Evolutionary conservation across 53 echinoderm and acorn worm genomes (phyloP).

Genomic region (Hippasteria phrygiana): DNA sequence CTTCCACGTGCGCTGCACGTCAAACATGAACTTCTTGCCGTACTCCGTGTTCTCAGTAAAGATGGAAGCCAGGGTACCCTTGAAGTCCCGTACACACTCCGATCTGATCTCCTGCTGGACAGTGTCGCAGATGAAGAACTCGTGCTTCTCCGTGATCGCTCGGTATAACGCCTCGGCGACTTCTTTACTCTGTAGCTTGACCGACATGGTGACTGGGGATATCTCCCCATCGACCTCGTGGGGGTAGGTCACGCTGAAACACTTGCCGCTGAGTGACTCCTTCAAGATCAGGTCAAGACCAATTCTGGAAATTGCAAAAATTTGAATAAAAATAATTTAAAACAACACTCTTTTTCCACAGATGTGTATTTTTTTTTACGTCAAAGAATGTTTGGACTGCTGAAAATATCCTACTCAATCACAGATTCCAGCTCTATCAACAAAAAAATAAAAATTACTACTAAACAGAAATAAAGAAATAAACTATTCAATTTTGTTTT

Average conservation of each 20-base stretch:
- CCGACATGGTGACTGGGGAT: conserved; percentile 65
- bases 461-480: too few species aligned
- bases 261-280: conserved; percentile 76
- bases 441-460: too few species aligned
- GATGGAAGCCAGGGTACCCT: conserved; percentile 88
- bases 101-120: conserved; percentile 84
- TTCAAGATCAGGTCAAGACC: conserved; percentile 75
- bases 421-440: too few species aligned
- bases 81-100: conserved; percentile 88
- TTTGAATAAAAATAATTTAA: conserved; percentile 2
- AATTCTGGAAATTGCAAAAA: conserved; percentile 63
- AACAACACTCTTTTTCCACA: background rate
- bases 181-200: conserved; percentile 86
- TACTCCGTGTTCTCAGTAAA: conserved; percentile 89
- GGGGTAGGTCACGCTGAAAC: conserved; percentile 76
- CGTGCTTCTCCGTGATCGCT: conserved; percentile 92
- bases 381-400: background rate
- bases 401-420: too few species aligned
- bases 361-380: background rate
- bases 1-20: conserved; percentile 86
- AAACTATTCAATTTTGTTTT: too few species aligned
- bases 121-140: conserved; percentile 93
- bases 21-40: conserved; percentile 95
- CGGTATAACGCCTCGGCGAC: conserved; percentile 89
- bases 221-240: conserved; percentile 76